Evolutionary conservation across 92 coral and sea anemone species (phyloP), one percentile per base, ranked within the genome.

Genomic region (Palythoa caribaeorum): DNA sequence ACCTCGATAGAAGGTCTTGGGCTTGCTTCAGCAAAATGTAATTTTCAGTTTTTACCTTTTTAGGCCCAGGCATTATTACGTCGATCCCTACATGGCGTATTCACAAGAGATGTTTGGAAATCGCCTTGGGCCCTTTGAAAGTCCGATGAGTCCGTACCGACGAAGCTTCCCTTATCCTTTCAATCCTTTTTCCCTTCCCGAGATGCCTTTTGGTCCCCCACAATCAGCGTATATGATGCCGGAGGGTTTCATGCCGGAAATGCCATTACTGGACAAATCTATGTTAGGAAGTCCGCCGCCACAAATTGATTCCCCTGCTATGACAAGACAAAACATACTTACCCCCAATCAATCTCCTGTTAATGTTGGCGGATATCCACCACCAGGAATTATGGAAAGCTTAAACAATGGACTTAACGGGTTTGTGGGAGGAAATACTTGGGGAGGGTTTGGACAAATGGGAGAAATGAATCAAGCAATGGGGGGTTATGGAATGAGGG

Each of bases 291-390:
- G 86, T 80, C 84, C 96, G 17, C 76, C 83, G 75, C 71, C 76
- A 44, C 78, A 79, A 16, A 87, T 87, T 77, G 36, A 71, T 72
- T 37, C 80, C 39, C 88, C 88, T 4, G 75, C 86, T 40, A 28
- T 81, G 62, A 71, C 86, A 60, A 40, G 96, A 52, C 94, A 93
- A 73, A 91, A 95, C 14, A 93, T 95, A 20, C 76, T 93, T 7
- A 91, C 94, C 10, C 98, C 96, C 11, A 91, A 86, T 53, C 98
- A 96, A 6, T 89, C 96, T 57, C 98, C 98, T 9, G 84, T 95
- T n/a, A 95, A 95, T 87, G 92, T 95, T 57, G 80, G 13, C 60
- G 96, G 98, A 63, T 89, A 93, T 76, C 98, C 95, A 77, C 95
- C 97, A 52, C 94, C 94, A 84, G 98, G 97, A 39, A 28, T 94